Percentiles rank a stretch among this genome's conserved stretches.
Conservation (phyloP, 2,113 vertebrate species). For the Ahaetulla prasina region DNA sequence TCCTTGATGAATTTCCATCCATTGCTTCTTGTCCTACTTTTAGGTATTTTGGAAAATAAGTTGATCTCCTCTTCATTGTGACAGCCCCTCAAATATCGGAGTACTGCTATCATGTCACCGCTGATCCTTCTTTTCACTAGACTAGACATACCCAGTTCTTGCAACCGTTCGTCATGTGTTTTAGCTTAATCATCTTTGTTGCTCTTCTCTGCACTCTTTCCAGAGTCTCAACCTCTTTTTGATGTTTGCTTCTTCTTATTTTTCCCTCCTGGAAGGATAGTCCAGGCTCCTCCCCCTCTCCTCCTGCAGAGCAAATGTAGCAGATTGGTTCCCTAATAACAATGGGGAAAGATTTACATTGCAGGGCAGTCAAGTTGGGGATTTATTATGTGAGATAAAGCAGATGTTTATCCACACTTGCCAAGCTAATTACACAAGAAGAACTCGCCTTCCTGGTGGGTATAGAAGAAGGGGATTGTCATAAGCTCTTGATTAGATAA, state of each 20-base stretch:
- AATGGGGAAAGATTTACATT: background rate
- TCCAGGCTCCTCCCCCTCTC: background rate
- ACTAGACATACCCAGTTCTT: background rate
- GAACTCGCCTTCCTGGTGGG: background rate
- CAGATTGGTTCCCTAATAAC: background rate
- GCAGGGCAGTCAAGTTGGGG: background rate
- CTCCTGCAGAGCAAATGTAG: background rate
- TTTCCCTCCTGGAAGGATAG: background rate
- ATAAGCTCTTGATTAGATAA: background rate
- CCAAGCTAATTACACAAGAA: background rate
- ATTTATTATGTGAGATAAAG: background rate
- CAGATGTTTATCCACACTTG: conserved; percentile 12
- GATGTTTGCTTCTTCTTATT: background rate
- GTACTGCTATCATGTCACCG: background rate
- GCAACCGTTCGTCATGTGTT: background rate
- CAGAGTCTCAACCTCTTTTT: background rate
- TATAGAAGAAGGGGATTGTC: background rate
- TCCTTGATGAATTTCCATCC: background rate
- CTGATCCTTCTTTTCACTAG: background rate
- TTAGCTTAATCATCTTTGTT: background rate
- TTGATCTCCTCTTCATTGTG: background rate
- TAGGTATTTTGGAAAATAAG: rapidly evolving
- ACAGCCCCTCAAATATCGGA: background rate
- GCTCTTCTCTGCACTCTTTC: background rate
- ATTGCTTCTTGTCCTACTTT: background rate